Evolutionary conservation across 2,888 invertebrate genomes (phyloP).

Genomic region (Sepioteuthis lessoniana): DNA sequence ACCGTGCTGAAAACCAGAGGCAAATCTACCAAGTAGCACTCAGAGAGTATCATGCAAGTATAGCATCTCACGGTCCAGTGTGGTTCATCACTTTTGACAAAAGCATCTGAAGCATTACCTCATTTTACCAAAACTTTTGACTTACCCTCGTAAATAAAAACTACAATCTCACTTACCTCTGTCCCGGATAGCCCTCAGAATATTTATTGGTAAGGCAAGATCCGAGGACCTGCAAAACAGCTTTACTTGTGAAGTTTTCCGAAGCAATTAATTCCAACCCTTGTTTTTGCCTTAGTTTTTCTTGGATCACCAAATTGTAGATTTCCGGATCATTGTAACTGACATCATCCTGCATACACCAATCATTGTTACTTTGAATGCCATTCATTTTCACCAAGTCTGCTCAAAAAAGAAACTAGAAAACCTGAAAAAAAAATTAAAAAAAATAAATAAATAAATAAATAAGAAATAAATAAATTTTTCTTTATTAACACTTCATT

Average conservation of each 20-base stretch:
- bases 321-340: slow-evolving; percentile 86
- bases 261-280: slow-evolving; percentile 98
- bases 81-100: no score
- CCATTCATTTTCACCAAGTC: background rate
- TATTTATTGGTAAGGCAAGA: slow-evolving; percentile 80
- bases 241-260: slow-evolving; percentile 78
- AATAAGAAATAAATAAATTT: no score
- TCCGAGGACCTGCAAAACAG: slow-evolving; percentile 77
- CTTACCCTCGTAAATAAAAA: no score
- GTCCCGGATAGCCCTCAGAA: slow-evolving; percentile 79
- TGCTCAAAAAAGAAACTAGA: background rate
- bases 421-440: background rate
- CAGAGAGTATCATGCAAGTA: no score
- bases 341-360: slow-evolving; percentile 68
- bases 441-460: no score
- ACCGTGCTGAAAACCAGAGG: no score
- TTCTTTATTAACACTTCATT: background rate
- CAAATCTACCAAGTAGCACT: no score
- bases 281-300: slow-evolving; percentile 87
- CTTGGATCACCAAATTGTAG: slow-evolving; percentile 84
- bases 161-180: slow-evolving; percentile 69
- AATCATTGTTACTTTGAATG: slow-evolving; percentile 54
- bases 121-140: no score
- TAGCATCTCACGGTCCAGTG: no score
- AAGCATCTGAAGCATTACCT: no score